Base-by-base conservation (phyloP, 2,113 vertebrate species). In the Anguilla rostrata region DNA sequence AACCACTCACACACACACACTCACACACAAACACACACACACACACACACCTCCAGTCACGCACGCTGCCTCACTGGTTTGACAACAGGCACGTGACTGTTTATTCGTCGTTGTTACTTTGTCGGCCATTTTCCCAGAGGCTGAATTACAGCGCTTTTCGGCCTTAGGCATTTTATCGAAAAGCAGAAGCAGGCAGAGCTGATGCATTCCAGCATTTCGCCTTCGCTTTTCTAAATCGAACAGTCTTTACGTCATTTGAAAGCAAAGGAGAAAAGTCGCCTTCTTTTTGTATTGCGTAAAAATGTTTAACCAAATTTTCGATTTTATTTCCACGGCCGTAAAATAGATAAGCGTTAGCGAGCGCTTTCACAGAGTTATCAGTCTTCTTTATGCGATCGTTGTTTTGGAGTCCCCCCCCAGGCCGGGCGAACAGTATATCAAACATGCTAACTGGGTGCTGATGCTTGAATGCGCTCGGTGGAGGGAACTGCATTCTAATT, bases 111-210 rank as follows among this genome's bases (percentile, higher is more conserved):
- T 75, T 75, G 39, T 80, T 22, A 4, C 16, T 40, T 40, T 41
- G 39, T 34, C 7, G 71, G 71, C 1, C n/a, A 34, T 75, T 90
- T 90, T 85, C 26, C 82, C 83, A 34, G 83, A 89, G 88, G 49
- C 60, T 84, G 83, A 78, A 84, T 84, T 26, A 56, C 82, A 79
- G 56, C 60, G 0, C 66, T 82, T 85, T 85, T 86, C 80, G 86
- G 82, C 82, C 63, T 84, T 18, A 22, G 60, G 26, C 20, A 20
- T 26, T 66, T 66, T 26, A 22, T 20, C 20, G 14, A 66, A 22
- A 66, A 66, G 60, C 60, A 22, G 60, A 26, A 66, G 60, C 60
- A 66, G 18, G 60, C 60, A 66, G 18, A 66, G 18, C 22, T 26
- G 18, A 66, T 66, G 18, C 60, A 53, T 66, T 66, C 60, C 7